These are phyloP conservation scores for Caerostris extrusa DNA, from an alignment of 1,140 invertebrate genomes.

Conservation along the genomic window DNA sequence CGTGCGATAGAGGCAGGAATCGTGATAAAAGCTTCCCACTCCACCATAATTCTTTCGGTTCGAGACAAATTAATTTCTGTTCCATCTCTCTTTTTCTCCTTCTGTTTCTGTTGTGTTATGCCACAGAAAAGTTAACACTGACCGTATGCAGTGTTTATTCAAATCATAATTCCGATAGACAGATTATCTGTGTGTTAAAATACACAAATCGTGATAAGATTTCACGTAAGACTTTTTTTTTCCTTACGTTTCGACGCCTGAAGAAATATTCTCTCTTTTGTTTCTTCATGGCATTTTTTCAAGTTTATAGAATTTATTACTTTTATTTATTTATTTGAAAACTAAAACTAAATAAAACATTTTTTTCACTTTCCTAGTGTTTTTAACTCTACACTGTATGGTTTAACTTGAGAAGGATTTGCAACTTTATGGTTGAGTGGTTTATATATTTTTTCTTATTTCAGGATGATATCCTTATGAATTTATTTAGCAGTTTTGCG, in stretches of 20 bases:
- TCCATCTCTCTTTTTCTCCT: slow-evolving; percentile 70
- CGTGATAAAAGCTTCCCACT: slow-evolving; percentile 46
- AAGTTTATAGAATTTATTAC: not conserved
- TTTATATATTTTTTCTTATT: too few species aligned
- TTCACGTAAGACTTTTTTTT: not conserved
- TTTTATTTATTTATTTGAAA: not conserved
- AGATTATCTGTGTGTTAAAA: slow-evolving; percentile 36
- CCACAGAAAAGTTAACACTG: not conserved
- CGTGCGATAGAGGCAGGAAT: slow-evolving; percentile 26
- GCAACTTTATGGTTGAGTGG: too few species aligned
- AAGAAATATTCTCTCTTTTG: not conserved
- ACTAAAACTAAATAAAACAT: not conserved
- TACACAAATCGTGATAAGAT: slow-evolving; percentile 59
- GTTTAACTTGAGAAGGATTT: too few species aligned
- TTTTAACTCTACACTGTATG: too few species aligned
- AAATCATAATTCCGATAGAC: slow-evolving; percentile 53
- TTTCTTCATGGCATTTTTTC: not conserved
- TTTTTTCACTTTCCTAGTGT: too few species aligned
- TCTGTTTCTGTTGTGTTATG: slow-evolving; percentile 13
- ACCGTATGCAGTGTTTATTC: slow-evolving; percentile 3
- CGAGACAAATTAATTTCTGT: slow-evolving; percentile 71
- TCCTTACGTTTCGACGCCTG: not conserved
- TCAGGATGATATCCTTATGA: too few species aligned
- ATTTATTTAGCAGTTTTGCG: too few species aligned
- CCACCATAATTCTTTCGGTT: slow-evolving; percentile 40